Evolutionary conservation across 2,888 invertebrate genomes (phyloP).

Genomic region (Amiota mariae): DNA sequence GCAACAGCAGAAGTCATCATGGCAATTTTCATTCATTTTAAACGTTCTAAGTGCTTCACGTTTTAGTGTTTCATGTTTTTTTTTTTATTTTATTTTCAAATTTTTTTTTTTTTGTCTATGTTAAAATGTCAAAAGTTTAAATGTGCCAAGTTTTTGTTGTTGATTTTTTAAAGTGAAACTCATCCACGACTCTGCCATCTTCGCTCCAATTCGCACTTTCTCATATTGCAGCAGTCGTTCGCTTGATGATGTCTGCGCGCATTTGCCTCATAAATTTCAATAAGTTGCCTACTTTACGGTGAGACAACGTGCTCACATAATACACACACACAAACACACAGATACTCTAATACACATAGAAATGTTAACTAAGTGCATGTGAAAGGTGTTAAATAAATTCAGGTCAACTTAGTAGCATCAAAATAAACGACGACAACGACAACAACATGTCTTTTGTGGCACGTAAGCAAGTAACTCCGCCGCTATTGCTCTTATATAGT

Average conservation of each 20-base stretch:
- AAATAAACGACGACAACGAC: neutral
- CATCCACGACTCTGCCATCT: constrained; percentile 24
- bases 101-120: constrained; percentile 39
- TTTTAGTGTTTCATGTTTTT: neutral
- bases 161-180: neutral
- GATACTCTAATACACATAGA: neutral
- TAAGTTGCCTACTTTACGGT: constrained; percentile 50
- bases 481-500: too few species aligned
- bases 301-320: constrained; percentile 12
- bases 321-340: constrained; percentile 32
- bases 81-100: neutral
- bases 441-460: constrained; percentile 19
- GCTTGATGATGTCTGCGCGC: neutral
- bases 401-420: constrained; percentile 48
- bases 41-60: neutral
- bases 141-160: constrained; percentile 33
- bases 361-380: constrained; percentile 24
- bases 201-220: constrained; percentile 40
- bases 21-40: constrained; percentile 3
- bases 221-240: neutral
- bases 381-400: constrained; percentile 48
- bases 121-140: constrained; percentile 48
- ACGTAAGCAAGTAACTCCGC: constrained; percentile 8
- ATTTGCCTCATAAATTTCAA: constrained; percentile 48
- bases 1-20: neutral